These are phyloP conservation scores for Diadema setosum DNA, from an alignment of 35 echinoderm and acorn worm genomes.

Conservation along the genomic window DNA sequence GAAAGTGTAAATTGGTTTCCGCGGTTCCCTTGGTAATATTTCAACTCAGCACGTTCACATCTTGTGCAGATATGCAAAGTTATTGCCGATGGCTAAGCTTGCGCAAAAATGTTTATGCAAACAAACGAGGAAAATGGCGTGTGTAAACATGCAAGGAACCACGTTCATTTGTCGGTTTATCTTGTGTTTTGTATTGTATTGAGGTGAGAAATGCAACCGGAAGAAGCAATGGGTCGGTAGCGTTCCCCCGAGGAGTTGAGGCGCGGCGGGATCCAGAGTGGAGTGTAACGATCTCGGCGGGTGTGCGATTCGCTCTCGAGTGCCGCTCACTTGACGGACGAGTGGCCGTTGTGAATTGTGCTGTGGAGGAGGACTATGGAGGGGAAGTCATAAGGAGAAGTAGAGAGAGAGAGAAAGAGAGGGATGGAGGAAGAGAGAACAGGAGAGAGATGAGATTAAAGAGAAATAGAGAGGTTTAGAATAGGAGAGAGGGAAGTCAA, in stretches of 20 bases:
- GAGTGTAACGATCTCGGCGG: background rate
- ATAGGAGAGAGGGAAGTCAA: background rate
- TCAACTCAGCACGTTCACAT: too few species aligned
- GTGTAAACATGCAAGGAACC: background rate
- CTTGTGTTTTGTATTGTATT: too few species aligned
- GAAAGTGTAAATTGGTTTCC: too few species aligned
- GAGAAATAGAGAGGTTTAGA: background rate
- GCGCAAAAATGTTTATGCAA: too few species aligned
- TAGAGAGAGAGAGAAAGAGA: background rate
- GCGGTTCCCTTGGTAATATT: too few species aligned
- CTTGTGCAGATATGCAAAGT: too few species aligned
- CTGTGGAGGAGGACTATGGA: background rate
- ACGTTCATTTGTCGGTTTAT: background rate
- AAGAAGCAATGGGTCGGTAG: background rate
- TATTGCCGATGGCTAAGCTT: too few species aligned
- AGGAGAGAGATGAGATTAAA: background rate
- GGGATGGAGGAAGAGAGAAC: background rate
- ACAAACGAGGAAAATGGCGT: too few species aligned
- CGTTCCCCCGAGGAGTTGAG: background rate
- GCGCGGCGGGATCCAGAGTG: background rate
- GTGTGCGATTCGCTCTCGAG: background rate
- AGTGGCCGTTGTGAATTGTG: background rate
- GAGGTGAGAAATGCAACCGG: background rate
- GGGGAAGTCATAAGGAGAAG: background rate
- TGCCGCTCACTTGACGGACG: background rate